Evolutionary conservation across 2,888 invertebrate species (phyloP), one percentile per base, ranked within the genome.

Genomic region (Ditula angustiorana): DNA sequence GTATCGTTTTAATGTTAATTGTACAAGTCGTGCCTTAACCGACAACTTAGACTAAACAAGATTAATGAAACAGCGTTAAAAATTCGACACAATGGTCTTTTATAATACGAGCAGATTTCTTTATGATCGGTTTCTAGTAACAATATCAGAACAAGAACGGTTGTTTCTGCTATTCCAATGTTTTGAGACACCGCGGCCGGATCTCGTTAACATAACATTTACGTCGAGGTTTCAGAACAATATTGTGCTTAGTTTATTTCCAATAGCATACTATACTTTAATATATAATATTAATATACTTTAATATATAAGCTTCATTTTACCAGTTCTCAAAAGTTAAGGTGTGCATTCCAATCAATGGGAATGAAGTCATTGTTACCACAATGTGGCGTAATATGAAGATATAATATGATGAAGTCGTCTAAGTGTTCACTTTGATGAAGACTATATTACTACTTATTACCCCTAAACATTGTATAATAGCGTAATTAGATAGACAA

Each of bases 81-180:
- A 61, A 44, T 13, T n/a, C 16, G 19, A 33, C 11, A 60, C 28
- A 52, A 33, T 52, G 60, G 41, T 11, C 30, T 28, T 60, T 52
- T 13, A 53, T 23, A 5, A 46, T 4, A 24, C 23, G 19, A 41
- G 28, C 50, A 41, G 13, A 52, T 44, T 56, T 53, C 52, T n/a
- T 52, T n/a, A 33, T 37, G 41, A 52, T 21, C 16, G 44, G 41
- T 30, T 37, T 44, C 52, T 28, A 33, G 26, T 50, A 52, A 49
- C 23, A 8, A 56, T 41, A 21, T n/a, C 30, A 7, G n/a, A 56
- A 44, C 46, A 35, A 24, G 1, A 37, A 19, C 19, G 33, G 19
- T n/a, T 50, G 16, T 41, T 19, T 60, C 59, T 41, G 19, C 52
- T 0, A 13, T 35, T 35, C 44, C 44, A 23, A 11, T 60, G 16